phyloP scores from a whole-genome alignment of 2,113 vertebrate genomes.

The Pangasianodon gigas region DNA sequence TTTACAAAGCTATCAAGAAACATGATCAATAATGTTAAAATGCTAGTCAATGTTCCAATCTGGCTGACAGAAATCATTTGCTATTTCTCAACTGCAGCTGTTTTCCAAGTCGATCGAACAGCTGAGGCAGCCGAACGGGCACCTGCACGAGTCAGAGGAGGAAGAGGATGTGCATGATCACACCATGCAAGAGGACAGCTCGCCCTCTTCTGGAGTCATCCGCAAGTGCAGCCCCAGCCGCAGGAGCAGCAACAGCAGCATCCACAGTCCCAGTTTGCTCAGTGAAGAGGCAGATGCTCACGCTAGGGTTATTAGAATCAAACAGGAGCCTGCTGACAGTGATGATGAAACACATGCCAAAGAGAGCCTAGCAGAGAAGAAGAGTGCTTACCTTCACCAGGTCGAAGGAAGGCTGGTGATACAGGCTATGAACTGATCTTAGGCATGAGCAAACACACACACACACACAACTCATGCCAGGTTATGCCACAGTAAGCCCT shows the following conservation, averaged over 20 bases:
- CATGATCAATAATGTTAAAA: background rate
- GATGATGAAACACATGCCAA: constrained; percentile 86
- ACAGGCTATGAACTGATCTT: constrained; percentile 90
- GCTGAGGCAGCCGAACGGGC: constrained; percentile 88
- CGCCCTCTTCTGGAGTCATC: constrained; percentile 78
- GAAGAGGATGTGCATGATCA: constrained; percentile 82
- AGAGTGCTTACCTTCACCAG: constrained; percentile 93
- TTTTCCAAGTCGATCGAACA: constrained; percentile 97
- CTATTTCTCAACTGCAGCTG: constrained; percentile 75
- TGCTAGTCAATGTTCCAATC: background rate
- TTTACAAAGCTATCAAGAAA: background rate
- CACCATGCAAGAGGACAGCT: constrained; percentile 85
- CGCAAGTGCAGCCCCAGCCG: constrained; percentile 82
- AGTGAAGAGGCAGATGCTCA: constrained; percentile 76
- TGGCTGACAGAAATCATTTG: background rate
- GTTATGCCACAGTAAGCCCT: constrained; percentile 58
- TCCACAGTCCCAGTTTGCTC: constrained; percentile 64
- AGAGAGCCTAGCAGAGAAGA: constrained; percentile 84
- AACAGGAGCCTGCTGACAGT: constrained; percentile 91
- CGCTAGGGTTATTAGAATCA: constrained; percentile 88
- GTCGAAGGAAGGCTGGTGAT: constrained; percentile 96
- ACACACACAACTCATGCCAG: constrained; percentile 42
- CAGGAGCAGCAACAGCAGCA: constrained; percentile 74
- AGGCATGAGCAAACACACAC: constrained; percentile 53
- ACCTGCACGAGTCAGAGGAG: constrained; percentile 93